Evolutionary conservation across 2,888 invertebrate genomes (phyloP).

Genomic region (Spodoptera exigua): DNA sequence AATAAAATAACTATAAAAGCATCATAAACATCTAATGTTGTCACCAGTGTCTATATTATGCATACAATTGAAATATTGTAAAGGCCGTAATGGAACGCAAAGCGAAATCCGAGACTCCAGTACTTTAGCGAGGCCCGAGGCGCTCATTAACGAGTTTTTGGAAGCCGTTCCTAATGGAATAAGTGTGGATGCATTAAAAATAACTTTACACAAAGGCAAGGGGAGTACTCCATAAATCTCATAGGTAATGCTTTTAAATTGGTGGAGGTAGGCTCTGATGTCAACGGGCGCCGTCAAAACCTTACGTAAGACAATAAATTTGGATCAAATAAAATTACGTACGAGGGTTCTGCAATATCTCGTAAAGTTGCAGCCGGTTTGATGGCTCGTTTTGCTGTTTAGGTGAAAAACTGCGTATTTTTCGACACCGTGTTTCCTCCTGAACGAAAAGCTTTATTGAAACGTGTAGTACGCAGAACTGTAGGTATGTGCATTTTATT

Average conservation of each 20-base stretch:
- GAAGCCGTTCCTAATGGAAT: constrained; percentile 48
- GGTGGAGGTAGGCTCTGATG: constrained; percentile 18
- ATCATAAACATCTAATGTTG: constrained; percentile 29
- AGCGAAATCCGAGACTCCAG: constrained; percentile 39
- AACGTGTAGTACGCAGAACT: constrained; percentile 7
- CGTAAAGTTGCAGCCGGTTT: constrained; percentile 50
- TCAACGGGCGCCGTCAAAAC: constrained; percentile 37
- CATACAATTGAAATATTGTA: constrained; percentile 36
- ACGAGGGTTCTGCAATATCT: constrained; percentile 43
- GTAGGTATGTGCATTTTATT: constrained; percentile 26
- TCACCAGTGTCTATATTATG: constrained; percentile 32
- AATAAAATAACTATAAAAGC: constrained; percentile 14
- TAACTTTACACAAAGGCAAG: constrained; percentile 48
- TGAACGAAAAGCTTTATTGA: constrained; percentile 12
- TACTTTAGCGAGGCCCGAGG: constrained; percentile 40
- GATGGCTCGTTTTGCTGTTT: constrained; percentile 23
- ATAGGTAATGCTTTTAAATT: constrained; percentile 46
- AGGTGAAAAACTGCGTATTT: constrained; percentile 30
- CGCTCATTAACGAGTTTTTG: constrained; percentile 54
- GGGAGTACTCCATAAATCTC: constrained; percentile 41
- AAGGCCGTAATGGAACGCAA: constrained; percentile 43
- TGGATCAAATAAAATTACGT: constrained; percentile 44
- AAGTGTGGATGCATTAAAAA: constrained; percentile 55
- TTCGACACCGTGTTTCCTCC: constrained; percentile 2
- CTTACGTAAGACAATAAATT: constrained; percentile 43